Conservation (phyloP, 2,888 invertebrate genomes). For the Callyntrura guangdongensis region DNA sequence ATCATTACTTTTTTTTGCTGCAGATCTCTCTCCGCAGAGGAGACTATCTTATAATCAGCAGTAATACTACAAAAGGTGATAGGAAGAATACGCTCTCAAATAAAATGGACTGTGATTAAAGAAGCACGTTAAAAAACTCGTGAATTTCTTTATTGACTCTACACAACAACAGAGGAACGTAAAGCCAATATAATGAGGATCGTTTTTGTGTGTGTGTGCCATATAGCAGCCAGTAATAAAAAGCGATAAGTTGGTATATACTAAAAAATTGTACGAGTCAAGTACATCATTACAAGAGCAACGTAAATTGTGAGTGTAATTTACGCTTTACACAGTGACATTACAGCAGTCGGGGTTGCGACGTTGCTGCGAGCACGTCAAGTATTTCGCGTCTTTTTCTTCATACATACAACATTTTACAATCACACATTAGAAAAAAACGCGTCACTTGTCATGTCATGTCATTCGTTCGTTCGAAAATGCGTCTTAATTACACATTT, state of each 20-base stretch:
- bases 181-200: conserved; percentile 2
- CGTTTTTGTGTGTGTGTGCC: not conserved
- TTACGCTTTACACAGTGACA: conserved; percentile 11
- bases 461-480: not conserved
- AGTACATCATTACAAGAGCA: not conserved
- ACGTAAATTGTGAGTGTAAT: conserved; percentile 11
- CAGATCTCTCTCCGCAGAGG: not conserved
- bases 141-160: not conserved
- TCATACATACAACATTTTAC: not conserved
- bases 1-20: not conserved
- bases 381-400: no score
- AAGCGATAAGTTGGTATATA: no score
- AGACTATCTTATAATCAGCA: not conserved
- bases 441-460: conserved; percentile 58
- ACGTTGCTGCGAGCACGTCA: no score
- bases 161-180: not conserved
- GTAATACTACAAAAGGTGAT: not conserved
- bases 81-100: not conserved
- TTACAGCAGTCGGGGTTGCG: no score
- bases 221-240: not conserved
- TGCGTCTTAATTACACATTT: conserved; percentile 41
- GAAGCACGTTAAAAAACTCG: not conserved
- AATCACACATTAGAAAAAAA: not conserved
- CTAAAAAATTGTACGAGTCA: not conserved
- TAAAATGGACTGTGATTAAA: not conserved